phyloP scores from a whole-genome alignment of 2,113 vertebrate species.

The Brachyhypopomus gauderio region DNA sequence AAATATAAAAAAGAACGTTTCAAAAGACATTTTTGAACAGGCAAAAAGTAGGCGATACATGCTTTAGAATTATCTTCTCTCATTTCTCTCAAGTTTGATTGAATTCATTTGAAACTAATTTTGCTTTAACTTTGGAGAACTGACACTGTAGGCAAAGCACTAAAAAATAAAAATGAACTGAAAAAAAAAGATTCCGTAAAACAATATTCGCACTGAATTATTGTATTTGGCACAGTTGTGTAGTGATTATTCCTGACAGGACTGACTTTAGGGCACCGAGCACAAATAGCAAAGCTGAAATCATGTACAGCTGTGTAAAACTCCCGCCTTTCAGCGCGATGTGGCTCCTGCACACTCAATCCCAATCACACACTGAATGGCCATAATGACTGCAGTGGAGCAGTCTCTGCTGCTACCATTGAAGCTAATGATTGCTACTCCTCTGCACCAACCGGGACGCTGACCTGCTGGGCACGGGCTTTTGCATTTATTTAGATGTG shows the following conservation, averaged over 20 bases:
- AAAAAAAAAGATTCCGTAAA: background rate
- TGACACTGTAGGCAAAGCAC: background rate
- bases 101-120: background rate
- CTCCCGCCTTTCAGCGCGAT: background rate
- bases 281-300: slow-evolving; percentile 7
- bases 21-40: too few species aligned
- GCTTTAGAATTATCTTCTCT: background rate
- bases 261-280: background rate
- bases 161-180: background rate
- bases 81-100: background rate
- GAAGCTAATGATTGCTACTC: slow-evolving; percentile 52
- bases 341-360: slow-evolving; percentile 36
- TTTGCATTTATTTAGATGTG: slow-evolving; percentile 42
- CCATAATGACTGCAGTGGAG: slow-evolving; percentile 47
- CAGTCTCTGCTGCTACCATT: slow-evolving; percentile 20
- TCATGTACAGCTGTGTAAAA: slow-evolving; percentile 20
- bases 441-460: slow-evolving; percentile 33
- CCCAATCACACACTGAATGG: slow-evolving; percentile 48
- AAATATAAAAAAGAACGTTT: slow-evolving; percentile 31
- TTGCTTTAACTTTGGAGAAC: background rate
- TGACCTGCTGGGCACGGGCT: slow-evolving; percentile 30
- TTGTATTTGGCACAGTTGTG: background rate
- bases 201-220: background rate
- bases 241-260: background rate
- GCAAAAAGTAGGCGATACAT: background rate